Evolutionary conservation across 1,140 invertebrate genomes (phyloP), one percentile per base, ranked within the genome.

Genomic region (Zophobas atratus): DNA sequence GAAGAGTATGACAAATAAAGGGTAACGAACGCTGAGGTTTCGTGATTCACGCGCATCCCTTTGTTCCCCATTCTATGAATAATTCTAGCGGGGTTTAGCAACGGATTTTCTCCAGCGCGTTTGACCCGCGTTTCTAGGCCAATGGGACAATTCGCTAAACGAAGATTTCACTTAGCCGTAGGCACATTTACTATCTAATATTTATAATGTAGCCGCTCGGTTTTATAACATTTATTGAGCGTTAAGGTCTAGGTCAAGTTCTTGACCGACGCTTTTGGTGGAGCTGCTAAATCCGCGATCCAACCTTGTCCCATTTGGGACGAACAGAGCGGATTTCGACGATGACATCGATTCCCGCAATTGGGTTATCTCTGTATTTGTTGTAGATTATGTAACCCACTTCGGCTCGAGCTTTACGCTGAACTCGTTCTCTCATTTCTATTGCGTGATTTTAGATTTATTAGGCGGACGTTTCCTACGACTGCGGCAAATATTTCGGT

Each of bases 81-180:
- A 70, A 70, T 70, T 32, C 35, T 35, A 33, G 63, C 33, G 43
- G 36, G 63, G 4, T 70, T 70, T 41, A 43, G 34, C 38, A 70
- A 46, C 2, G 2, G 71, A 73, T 73, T 73, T 73, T 73, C 46
- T 60, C 56, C 74, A 56, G 36, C 38, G 48, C 53, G 39, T 49
- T 73, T 76, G 74, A 76, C 74, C 74, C 74, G 35, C 43, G 39
- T 76, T 76, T 76, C 74, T 76, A 76, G 74, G 74, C 74, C 74
- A 76, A 67, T 76, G 74, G 74, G 74, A 76, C 74, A 76, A 67
- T 76, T 76, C 48, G 74, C 74, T 76, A 76, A 56, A 76, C 74
- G 56, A 63, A 76, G 74, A 76, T 76, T 76, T 76, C 74, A 76
- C 74, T 76, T 76, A 76, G 56, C 74, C 60, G 56, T 43, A 43